These are phyloP conservation scores for Papilio xuthus DNA, from an alignment of 1,140 invertebrate genomes.

Conservation along the genomic window DNA sequence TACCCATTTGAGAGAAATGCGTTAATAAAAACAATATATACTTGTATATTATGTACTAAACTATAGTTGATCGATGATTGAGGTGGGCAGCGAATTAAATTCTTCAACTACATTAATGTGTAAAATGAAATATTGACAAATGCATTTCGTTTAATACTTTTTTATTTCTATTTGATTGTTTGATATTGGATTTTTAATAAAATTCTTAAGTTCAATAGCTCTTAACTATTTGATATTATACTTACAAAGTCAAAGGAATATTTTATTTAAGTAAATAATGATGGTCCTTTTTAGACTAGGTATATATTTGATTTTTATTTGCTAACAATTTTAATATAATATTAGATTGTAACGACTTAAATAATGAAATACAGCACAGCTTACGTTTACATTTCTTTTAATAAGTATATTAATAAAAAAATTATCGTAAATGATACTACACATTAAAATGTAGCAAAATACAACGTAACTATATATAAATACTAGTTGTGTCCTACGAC, in stretches of 20 bases:
- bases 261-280: conserved; percentile 9
- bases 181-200: neutral
- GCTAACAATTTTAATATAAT: neutral
- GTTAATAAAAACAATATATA: too few species aligned
- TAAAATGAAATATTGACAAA: conserved; percentile 43
- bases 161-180: conserved; percentile 4
- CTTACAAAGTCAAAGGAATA: conserved; percentile 1
- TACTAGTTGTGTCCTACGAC: too few species aligned
- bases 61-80: too few species aligned
- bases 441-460: too few species aligned
- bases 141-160: neutral
- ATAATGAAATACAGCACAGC: too few species aligned
- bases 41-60: neutral
- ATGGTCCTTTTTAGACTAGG: neutral
- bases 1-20: neutral
- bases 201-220: neutral
- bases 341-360: neutral
- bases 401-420: too few species aligned
- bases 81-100: neutral
- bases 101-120: conserved; percentile 25
- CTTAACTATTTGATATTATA: neutral
- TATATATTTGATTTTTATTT: neutral
- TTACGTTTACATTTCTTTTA: too few species aligned
- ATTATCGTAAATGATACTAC: too few species aligned
- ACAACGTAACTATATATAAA: too few species aligned